These are phyloP conservation scores for Halichondria panicea DNA, from an alignment of 37 sponge, comb jelly and placozoan genomes.

Conservation along the genomic window DNA sequence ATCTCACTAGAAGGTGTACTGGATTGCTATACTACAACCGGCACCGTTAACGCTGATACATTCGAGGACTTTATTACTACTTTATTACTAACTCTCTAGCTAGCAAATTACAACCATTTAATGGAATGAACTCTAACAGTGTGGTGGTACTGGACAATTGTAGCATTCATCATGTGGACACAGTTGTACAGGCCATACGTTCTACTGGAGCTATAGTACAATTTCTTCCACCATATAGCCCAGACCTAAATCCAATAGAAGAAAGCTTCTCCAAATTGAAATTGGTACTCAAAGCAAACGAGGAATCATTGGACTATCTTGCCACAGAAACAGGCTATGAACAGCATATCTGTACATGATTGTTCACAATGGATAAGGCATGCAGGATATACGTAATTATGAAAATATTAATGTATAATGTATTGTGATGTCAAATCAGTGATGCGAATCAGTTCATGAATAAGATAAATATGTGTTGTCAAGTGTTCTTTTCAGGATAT, in stretches of 20 bases:
- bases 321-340: slow-evolving; percentile 15
- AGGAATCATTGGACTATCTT: background rate
- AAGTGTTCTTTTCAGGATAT: background rate
- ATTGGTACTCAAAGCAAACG: slow-evolving; percentile 6
- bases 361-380: slow-evolving; percentile 8
- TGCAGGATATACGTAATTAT: slow-evolving; percentile 6
- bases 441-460: too few relatives aligned
- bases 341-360: slow-evolving; percentile 3
- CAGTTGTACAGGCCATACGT: background rate
- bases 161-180: slow-evolving; percentile 3
- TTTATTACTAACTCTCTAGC: too few relatives aligned
- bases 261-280: slow-evolving; percentile 9
- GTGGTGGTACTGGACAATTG: too few relatives aligned
- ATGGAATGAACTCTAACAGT: too few relatives aligned
- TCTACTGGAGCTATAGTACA: slow-evolving; percentile 5
- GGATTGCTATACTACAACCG: too few relatives aligned
- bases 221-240: slow-evolving; percentile 14
- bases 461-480: background rate
- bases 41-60: too few relatives aligned
- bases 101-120: too few relatives aligned
- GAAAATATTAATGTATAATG: background rate
- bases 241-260: slow-evolving; percentile 21
- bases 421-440: background rate
- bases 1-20: too few relatives aligned
- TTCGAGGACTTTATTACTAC: too few relatives aligned